Base-by-base conservation (phyloP, 2,797 vertebrate species). In the Mus caroli region DNA sequence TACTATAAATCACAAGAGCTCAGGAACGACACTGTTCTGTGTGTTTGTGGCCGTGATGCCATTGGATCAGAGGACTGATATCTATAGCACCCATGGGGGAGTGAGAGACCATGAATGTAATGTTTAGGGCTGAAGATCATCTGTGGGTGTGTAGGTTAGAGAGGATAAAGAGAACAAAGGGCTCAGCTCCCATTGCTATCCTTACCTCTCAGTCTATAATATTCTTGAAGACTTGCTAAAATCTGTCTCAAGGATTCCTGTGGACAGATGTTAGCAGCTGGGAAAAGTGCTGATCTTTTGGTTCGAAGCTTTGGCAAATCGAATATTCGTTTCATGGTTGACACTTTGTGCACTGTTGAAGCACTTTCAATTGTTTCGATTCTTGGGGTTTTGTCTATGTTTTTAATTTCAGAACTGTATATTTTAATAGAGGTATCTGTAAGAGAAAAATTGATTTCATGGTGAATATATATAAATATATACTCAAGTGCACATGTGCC, bases 201-300 rank as follows among this genome's bases (percentile, higher is more conserved):
- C 94, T 98, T 98, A 99, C 99, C 99, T 99, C 99, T 98, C 89
- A 99, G 98, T 97, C 99, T 99, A 95, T 99, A 99, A 98, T 99
- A 99, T 3, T 98, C 98, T 97, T 98, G 99, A 95, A 99, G 99
- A 97, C 99, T 99, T 97, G 99, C 99, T 94, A 99, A 97, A 90
- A 99, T 99, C 76, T 99, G 99, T 19, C 98, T 98, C 88, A 99
- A 62, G 87, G 98, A 99, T 97, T 99, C 99, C 71, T 99, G 99
- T 13, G 99, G 99, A 95, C 99, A 99, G 82, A 99, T 98, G 97
- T 99, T 99, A 97, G 99, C 99, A 0, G 98, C 98, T 96, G 99
- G 99, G 86, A 99, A 98, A 83, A 99, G 98, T 40, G 99, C 97
- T 2, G 99, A 99, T 98, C 99, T 99, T 97, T 98, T 99, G 87